Evolutionary conservation across 92 coral and sea anemone species (phyloP).

Genomic region (Muricea muricata): DNA sequence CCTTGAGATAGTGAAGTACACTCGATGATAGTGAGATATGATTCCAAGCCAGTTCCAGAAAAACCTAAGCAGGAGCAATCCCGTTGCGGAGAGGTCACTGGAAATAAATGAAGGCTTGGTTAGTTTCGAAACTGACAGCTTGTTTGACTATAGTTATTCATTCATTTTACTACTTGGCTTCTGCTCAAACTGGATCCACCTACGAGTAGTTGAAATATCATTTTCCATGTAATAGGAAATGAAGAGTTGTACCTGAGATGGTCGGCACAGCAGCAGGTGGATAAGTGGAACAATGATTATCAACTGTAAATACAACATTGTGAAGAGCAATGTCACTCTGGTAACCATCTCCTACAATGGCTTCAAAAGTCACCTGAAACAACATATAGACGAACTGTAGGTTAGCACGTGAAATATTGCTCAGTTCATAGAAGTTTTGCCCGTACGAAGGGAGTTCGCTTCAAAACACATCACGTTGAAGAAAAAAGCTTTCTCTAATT

Average conservation of each 20-base stretch:
- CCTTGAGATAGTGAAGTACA: neutral
- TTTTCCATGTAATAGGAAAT: no score
- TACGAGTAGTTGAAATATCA: no score
- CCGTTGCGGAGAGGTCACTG: neutral
- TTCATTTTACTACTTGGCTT: no score
- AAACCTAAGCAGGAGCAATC: neutral
- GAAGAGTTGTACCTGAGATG: neutral
- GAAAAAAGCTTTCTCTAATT: no score
- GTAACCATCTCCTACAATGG: slow-evolving; percentile 27
- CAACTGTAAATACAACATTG: slow-evolving; percentile 8
- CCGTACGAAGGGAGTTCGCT: no score
- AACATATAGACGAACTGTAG: neutral
- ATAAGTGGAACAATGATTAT: slow-evolving; percentile 11
- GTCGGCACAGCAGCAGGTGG: slow-evolving; percentile 5
- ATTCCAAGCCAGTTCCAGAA: neutral
- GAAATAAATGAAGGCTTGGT: neutral
- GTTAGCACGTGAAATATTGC: no score
- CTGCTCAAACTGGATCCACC: no score
- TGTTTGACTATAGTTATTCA: no score
- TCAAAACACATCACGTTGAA: no score
- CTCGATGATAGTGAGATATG: neutral
- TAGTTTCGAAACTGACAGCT: no score
- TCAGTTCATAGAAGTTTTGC: no score
- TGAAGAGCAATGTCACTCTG: slow-evolving; percentile 21
- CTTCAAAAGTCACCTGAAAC: slow-evolving; percentile 14